These are phyloP conservation scores for Argynnis bischoffii DNA, from an alignment of 2,888 invertebrate species.

Conservation along the genomic window DNA sequence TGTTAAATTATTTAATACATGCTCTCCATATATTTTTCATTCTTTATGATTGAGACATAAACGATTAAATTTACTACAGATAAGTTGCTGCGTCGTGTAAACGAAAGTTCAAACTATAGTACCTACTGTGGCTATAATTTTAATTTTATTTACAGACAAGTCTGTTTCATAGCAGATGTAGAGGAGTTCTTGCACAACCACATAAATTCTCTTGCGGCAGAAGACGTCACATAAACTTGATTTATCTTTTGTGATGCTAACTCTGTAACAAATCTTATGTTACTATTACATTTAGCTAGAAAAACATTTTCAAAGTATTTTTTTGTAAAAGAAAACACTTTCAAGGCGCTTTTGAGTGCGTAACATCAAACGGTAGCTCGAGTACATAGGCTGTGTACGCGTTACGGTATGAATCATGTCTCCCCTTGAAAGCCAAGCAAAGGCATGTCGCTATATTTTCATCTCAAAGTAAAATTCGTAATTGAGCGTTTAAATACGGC, in stretches of 20 bases:
- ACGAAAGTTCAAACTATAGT: slow-evolving; percentile 4
- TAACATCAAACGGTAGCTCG: slow-evolving; percentile 40
- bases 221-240: slow-evolving; percentile 78
- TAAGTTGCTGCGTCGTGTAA: background rate
- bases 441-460: slow-evolving; percentile 17
- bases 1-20: slow-evolving; percentile 46
- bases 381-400: slow-evolving; percentile 25
- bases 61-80: slow-evolving; percentile 1
- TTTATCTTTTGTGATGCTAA: slow-evolving; percentile 74
- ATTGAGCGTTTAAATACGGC: background rate
- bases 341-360: slow-evolving; percentile 38
- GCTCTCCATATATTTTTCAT: slow-evolving; percentile 11
- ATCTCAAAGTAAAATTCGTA: slow-evolving; percentile 22
- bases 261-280: slow-evolving; percentile 67
- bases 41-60: slow-evolving; percentile 10
- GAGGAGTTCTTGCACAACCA: slow-evolving; percentile 58
- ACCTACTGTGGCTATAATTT: slow-evolving; percentile 27
- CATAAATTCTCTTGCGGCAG: slow-evolving; percentile 75
- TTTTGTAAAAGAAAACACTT: slow-evolving; percentile 32
- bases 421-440: slow-evolving; percentile 23
- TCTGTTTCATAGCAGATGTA: slow-evolving; percentile 44
- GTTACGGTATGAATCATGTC: slow-evolving; percentile 30
- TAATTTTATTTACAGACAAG: slow-evolving; percentile 38
- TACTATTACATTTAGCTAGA: slow-evolving; percentile 49
- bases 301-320: slow-evolving; percentile 45